Evolutionary conservation across 2,797 vertebrate species (phyloP).

Genomic region (Delichon dasypus): DNA sequence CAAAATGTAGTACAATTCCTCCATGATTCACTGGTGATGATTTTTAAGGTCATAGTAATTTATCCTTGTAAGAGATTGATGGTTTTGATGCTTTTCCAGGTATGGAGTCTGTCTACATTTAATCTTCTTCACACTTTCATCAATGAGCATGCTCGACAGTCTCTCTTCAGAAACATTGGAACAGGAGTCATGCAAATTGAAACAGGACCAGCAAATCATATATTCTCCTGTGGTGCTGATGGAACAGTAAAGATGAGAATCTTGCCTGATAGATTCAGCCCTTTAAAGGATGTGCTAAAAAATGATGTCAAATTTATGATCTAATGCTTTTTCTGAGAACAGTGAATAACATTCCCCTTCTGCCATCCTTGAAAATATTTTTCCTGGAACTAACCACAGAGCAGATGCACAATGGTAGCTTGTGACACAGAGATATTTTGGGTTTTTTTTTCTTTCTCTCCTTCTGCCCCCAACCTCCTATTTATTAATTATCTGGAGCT

Average conservation of each 20-base stretch:
- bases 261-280: slow-evolving; percentile 86
- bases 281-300: slow-evolving; percentile 80
- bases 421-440: slow-evolving; percentile 56
- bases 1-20: not conserved
- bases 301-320: slow-evolving; percentile 90
- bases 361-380: slow-evolving; percentile 6
- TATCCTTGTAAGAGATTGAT: not conserved
- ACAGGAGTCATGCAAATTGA: slow-evolving; percentile 98
- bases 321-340: slow-evolving; percentile 66
- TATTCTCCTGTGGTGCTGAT: slow-evolving; percentile 98
- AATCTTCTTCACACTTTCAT: slow-evolving; percentile 87
- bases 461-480: not conserved
- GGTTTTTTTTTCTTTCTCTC: not conserved
- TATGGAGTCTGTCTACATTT: slow-evolving; percentile 90
- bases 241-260: slow-evolving; percentile 97
- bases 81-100: slow-evolving; percentile 69
- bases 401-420: slow-evolving; percentile 50
- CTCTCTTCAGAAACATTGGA: slow-evolving; percentile 97
- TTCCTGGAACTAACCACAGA: slow-evolving; percentile 50
- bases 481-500: slow-evolving; percentile 70
- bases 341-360: slow-evolving; percentile 26
- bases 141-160: slow-evolving; percentile 94
- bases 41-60: not conserved
- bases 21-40: not conserved
- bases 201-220: slow-evolving; percentile 89